phyloP scores from a whole-genome alignment of 2,888 invertebrate genomes.

The Drosophila kanekoi region DNA sequence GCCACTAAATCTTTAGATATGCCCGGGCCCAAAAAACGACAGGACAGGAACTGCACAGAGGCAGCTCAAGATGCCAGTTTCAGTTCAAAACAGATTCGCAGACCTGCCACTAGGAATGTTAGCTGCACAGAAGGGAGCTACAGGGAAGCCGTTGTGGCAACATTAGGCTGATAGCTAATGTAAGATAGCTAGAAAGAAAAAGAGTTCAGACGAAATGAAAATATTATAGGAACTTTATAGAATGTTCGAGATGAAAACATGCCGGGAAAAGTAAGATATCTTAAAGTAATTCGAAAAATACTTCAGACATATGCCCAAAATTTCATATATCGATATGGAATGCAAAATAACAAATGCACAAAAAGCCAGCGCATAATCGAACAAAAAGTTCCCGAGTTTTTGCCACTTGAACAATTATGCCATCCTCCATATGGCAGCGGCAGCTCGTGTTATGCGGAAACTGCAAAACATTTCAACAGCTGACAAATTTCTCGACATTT shows the following conservation, averaged over 20 bases:
- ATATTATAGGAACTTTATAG: background rate
- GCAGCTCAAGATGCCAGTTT: constrained; percentile 23
- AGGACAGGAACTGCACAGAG: constrained; percentile 15
- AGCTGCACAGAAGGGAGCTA: background rate
- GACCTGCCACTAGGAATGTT: background rate
- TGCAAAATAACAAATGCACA: background rate
- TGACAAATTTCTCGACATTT: constrained; percentile 13
- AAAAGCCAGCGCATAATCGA: background rate
- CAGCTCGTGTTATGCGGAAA: background rate
- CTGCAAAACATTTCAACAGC: constrained; percentile 4
- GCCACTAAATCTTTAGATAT: constrained; percentile 67
- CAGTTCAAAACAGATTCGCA: background rate
- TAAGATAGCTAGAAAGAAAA: background rate
- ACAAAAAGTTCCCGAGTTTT: background rate
- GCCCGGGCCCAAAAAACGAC: constrained; percentile 9
- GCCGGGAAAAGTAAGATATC: constrained; percentile 18
- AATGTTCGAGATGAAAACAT: constrained; percentile 4
- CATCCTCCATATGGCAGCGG: background rate
- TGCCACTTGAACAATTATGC: background rate
- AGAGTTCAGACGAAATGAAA: constrained; percentile 5
- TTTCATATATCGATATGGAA: too few relatives aligned
- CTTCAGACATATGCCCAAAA: background rate
- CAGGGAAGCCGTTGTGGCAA: background rate
- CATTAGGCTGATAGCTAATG: background rate
- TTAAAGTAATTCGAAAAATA: background rate